Conservation (phyloP, 2,113 vertebrate genomes). For the Takifugu flavidus region DNA sequence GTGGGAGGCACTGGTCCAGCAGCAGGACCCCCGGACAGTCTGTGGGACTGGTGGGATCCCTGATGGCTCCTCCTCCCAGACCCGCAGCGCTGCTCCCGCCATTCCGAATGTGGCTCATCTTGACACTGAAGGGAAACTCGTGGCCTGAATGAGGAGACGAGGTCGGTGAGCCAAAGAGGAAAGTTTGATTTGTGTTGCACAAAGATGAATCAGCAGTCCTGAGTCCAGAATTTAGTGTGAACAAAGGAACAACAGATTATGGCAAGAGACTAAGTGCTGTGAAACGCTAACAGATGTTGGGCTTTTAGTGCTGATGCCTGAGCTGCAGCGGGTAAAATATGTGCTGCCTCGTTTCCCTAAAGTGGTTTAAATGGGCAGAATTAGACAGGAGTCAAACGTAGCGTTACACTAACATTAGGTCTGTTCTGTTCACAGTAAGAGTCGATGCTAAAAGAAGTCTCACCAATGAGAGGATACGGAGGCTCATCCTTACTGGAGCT, state of each 20-base stretch:
- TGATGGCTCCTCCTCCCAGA: conserved; percentile 45
- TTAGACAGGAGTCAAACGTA: not conserved
- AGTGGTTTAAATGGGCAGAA: not conserved
- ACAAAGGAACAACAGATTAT: conserved; percentile 34
- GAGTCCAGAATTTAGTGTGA: conserved; percentile 18
- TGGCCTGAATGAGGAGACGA: conserved; percentile 77
- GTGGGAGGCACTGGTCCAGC: conserved; percentile 81
- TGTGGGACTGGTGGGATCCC: conserved; percentile 66
- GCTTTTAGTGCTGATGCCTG: conserved; percentile 4
- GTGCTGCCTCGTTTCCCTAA: not conserved
- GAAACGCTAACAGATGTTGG: conserved; percentile 45
- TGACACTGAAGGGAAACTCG: conserved; percentile 92
- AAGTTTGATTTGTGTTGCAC: not conserved
- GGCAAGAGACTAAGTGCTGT: conserved; percentile 10
- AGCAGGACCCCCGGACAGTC: conserved; percentile 80
- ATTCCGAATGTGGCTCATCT: conserved; percentile 91
- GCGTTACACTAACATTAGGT: too few relatives aligned
- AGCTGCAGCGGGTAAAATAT: not conserved
- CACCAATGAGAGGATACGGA: conserved; percentile 95
- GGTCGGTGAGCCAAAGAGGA: not conserved
- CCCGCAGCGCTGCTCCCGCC: conserved; percentile 43
- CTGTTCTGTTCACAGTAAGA: too few relatives aligned
- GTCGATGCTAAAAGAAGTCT: conserved; percentile 41
- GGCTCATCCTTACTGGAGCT: conserved; percentile 91
- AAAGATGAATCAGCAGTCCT: conserved; percentile 4